phyloP scores from a whole-genome alignment of 1,140 invertebrate genomes.

The Augochlora pura region DNA sequence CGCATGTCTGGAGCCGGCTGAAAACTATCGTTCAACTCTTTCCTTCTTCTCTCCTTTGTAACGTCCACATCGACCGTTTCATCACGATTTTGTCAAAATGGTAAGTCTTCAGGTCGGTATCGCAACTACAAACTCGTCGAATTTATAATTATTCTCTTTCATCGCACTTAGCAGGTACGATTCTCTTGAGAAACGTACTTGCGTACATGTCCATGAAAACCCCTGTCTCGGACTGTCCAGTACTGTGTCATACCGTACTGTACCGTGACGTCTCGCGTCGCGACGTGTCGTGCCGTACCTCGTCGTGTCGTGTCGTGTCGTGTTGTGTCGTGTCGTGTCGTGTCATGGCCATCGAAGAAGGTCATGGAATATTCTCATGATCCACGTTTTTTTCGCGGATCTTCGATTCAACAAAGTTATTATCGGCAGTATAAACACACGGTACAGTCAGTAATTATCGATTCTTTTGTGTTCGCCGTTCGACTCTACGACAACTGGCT shows the following conservation, averaged over 20 bases:
- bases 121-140: neutral
- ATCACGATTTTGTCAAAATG: slow-evolving; percentile 63
- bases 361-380: too few species aligned
- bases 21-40: slow-evolving; percentile 55
- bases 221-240: neutral
- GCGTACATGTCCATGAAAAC: neutral
- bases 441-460: too few species aligned
- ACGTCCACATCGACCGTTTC: slow-evolving; percentile 24
- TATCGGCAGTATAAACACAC: too few species aligned
- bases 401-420: too few species aligned
- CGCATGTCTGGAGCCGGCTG: slow-evolving; percentile 76
- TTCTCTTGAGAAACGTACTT: too few species aligned
- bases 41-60: slow-evolving; percentile 41
- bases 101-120: slow-evolving; percentile 56
- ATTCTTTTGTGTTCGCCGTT: too few species aligned
- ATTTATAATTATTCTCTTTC: neutral
- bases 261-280: too few species aligned
- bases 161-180: neutral
- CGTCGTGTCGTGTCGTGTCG: too few species aligned
- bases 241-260: neutral
- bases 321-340: too few species aligned
- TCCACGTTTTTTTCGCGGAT: too few species aligned
- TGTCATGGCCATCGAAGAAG: too few species aligned
- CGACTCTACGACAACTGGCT: too few species aligned
- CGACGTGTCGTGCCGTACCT: neutral